A percentile compares a stretch with the other conserved stretches of the same genome.
Evolutionary conservation across 2,113 vertebrate genomes (phyloP).

Genomic region (Clupea harengus): DNA sequence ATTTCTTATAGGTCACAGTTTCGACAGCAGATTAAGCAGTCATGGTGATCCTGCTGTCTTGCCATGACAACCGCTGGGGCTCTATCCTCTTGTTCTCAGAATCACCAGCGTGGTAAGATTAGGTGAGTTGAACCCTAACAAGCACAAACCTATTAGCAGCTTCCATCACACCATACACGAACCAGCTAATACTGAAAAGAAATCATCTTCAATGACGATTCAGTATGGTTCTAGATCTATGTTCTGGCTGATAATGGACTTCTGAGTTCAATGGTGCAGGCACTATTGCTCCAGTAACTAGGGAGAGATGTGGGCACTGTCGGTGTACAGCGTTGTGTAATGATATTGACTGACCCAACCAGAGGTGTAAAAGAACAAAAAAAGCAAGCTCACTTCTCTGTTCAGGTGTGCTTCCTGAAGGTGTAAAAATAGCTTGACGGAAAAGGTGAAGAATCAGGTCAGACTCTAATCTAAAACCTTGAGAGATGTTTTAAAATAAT

Average conservation of each 20-base stretch:
- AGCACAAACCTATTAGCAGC: background rate
- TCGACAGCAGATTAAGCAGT: conserved; percentile 48
- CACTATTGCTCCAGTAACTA: background rate
- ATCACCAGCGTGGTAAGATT: conserved; percentile 31
- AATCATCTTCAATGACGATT: background rate
- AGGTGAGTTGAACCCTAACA: conserved; percentile 24
- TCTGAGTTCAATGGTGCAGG: background rate
- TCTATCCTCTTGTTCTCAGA: conserved; percentile 45
- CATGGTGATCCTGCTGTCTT: conserved; percentile 60
- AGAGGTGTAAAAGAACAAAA: background rate
- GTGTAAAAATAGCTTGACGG: conserved; percentile 10
- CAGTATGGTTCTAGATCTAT: background rate
- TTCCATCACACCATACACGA: too few species aligned
- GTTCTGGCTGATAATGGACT: background rate
- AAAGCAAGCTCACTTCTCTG: conserved; percentile 16
- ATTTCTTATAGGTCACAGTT: background rate
- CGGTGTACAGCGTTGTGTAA: conserved; percentile 4
- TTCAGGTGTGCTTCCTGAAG: conserved; percentile 25
- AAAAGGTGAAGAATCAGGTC: background rate
- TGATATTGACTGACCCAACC: conserved; percentile 10
- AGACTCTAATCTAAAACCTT: background rate
- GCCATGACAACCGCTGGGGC: conserved; percentile 58
- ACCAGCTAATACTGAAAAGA: background rate
- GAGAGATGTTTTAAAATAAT: background rate
- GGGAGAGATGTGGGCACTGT: background rate